phyloP scores from a whole-genome alignment of 2,888 invertebrate species.

The Nephrotoma guestfalica region DNA sequence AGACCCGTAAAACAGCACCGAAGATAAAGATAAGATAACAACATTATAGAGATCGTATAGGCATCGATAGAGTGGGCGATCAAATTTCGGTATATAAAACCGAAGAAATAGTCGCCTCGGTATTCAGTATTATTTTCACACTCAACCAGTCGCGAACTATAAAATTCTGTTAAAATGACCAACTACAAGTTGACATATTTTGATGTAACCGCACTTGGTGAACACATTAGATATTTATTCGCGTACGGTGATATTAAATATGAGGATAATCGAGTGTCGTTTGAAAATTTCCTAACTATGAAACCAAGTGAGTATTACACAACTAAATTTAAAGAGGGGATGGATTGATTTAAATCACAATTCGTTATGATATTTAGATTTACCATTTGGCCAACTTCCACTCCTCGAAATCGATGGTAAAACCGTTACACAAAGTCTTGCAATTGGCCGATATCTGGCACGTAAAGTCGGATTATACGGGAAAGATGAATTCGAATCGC shows the following conservation, averaged over 20 bases:
- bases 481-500: not conserved
- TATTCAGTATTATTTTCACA: not conserved
- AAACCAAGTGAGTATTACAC: not conserved
- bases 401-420: not conserved
- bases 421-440: not conserved
- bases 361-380: not conserved
- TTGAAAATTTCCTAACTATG: constrained; percentile 33
- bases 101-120: not conserved
- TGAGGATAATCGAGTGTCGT: constrained; percentile 39
- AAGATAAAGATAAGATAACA: too few species aligned
- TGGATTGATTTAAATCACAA: too few species aligned
- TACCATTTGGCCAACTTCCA: not conserved
- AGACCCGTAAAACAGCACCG: too few species aligned
- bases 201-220: constrained; percentile 41
- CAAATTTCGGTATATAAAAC: too few species aligned
- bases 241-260: constrained; percentile 44
- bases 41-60: too few species aligned
- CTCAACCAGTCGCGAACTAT: not conserved
- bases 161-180: not conserved
- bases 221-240: constrained; percentile 43
- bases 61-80: too few species aligned
- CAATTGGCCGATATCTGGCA: not conserved
- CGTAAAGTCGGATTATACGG: not conserved
- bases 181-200: constrained; percentile 37
- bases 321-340: not conserved